Evolutionary conservation across 1,140 invertebrate genomes (phyloP).

Genomic region (Dendroctonus ponderosae): DNA sequence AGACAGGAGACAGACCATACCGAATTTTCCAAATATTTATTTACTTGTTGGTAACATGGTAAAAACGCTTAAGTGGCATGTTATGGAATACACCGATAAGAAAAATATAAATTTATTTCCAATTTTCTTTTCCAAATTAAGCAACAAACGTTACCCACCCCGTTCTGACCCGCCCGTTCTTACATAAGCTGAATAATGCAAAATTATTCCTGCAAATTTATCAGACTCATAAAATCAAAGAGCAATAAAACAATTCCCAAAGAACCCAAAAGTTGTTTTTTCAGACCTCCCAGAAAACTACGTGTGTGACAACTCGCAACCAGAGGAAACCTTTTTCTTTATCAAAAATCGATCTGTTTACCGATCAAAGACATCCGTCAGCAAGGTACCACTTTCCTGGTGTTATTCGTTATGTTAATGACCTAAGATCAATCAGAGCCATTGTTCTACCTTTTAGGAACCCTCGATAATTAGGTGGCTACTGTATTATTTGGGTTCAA

Average conservation of each 20-base stretch:
- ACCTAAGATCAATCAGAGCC: conserved; percentile 30
- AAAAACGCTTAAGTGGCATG: no score
- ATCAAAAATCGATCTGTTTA: conserved; percentile 19
- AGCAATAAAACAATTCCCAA: not conserved
- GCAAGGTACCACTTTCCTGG: conserved; percentile 24
- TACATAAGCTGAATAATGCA: no score
- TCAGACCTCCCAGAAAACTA: conserved; percentile 8
- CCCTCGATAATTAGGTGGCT: conserved; percentile 29
- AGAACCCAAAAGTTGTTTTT: not conserved
- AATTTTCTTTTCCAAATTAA: no score
- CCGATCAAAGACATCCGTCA: conserved; percentile 23
- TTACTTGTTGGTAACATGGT: no score
- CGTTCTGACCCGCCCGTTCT: no score
- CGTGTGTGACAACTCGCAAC: not conserved
- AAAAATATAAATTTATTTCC: no score
- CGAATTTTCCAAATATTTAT: no score
- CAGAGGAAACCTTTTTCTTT: conserved; percentile 4
- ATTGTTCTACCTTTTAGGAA: conserved; percentile 25
- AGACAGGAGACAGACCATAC: no score
- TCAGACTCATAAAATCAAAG: not conserved
- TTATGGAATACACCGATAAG: no score
- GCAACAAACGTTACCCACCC: no score
- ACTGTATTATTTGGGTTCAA: conserved; percentile 28
- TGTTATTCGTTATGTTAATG: conserved; percentile 34
- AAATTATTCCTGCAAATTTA: no score